Evolutionary conservation across 2,113 vertebrate species (phyloP), one percentile per base, ranked within the genome.

Genomic region (Zootoca vivipara): DNA sequence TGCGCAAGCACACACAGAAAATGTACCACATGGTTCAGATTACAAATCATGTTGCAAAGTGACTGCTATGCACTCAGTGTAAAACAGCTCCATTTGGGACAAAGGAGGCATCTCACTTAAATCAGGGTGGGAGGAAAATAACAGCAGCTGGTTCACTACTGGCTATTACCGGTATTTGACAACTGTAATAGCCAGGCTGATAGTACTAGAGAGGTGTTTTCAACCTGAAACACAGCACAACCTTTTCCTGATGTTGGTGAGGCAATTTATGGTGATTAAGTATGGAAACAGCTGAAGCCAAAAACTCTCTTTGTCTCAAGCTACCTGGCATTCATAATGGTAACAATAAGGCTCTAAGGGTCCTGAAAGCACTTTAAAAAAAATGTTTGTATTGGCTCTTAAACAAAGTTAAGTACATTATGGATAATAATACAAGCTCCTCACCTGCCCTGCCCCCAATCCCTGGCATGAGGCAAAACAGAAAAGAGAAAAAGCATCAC

Each of bases 11-110:
- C 16, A 56, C 30, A 67, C 73, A 83, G 42, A 8, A 67, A 81
- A 2, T 0, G 56, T 67, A 52, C 75, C 77, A 88, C 0, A 0
- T 16, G 28, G 1, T 64, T 91, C 22, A 0, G 52, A 42, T 26
- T 72, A 69, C 67, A n/a, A 64, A 85, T 22, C 77, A 2, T n/a
- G 9, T 3, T n/a, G 10, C 65, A 78, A 69, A 1, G 2, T 9
- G 24, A 15, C 33, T 69, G 7, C 8, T 52, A 16, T 33, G 56
- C 2, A 33, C 52, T 20, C 65, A 24, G 30, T 79, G 35, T 4
- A 3, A 65, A 91, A 56, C 0, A 33, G 3, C 56, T 78, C 10
- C n/a, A 0, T 24, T 42, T 81, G 62, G 87, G 70, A 83, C 40
- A 52, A 82, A 1, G 35, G 62, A 72, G 28, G 7, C 52, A 16